Evolutionary conservation across 2,888 invertebrate genomes (phyloP).

Genomic region (Sycophila texana): DNA sequence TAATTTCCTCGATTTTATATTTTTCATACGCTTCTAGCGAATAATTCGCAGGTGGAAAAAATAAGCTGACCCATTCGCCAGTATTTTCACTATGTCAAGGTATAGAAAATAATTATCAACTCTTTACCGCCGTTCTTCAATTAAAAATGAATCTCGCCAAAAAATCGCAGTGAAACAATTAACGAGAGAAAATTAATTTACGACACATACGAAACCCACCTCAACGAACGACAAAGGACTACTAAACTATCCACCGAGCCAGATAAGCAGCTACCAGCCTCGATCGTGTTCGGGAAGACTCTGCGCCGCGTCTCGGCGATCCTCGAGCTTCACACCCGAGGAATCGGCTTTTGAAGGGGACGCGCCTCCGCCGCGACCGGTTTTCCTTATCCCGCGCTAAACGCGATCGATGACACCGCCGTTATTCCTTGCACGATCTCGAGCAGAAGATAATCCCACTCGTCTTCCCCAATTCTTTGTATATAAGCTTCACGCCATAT

Average conservation of each 20-base stretch:
- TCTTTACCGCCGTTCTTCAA: no score
- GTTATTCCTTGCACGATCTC: conserved; percentile 32
- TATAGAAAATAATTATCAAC: no score
- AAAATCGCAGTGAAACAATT: not conserved
- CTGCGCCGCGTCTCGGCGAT: not conserved
- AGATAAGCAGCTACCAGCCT: not conserved
- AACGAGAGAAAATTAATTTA: not conserved
- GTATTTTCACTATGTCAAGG: no score
- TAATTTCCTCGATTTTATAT: no score
- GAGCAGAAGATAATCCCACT: not conserved
- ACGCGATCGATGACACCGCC: conserved; percentile 34
- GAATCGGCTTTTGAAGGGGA: conserved; percentile 8
- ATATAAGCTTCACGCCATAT: no score
- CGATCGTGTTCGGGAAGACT: not conserved
- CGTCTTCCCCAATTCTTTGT: no score
- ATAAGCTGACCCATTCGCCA: no score
- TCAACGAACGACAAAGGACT: no score
- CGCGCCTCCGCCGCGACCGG: conserved; percentile 26
- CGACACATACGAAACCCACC: no score
- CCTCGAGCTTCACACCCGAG: not conserved
- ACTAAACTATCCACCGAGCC: not conserved
- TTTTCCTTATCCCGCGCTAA: conserved; percentile 10
- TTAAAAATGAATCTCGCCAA: no score
- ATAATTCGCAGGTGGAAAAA: no score
- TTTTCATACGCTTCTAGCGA: no score